Base-by-base conservation (phyloP, 2,797 vertebrate species). In the Oryzias sinensis region DNA sequence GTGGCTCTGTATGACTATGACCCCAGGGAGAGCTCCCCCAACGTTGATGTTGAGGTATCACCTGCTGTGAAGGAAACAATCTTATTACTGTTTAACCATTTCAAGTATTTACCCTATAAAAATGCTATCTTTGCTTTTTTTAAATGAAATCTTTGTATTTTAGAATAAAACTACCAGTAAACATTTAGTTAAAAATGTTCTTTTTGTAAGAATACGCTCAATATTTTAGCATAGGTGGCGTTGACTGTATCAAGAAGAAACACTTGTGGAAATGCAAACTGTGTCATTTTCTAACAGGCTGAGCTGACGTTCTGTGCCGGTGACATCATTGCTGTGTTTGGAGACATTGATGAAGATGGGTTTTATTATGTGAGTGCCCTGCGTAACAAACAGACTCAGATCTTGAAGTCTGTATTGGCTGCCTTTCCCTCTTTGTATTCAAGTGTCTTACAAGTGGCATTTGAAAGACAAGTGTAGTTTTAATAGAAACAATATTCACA, bases 1-100 rank as follows among this genome's bases (percentile, higher is more conserved):
- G 97, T 99, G 72, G 97, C 97, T 0, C 87, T 99, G 33, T 99
- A 99, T 0, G 97, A 99, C 77, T 99, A 99, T 0, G 96, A 99
- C 58, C 97, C 97, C 0, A 76, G 96, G 53, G 97, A 99, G 76
- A 98, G 96, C 87, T 99, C 97, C 1, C 97, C 97, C 0, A 99
- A 99, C 27, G 94, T 97, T 17, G 97, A 99, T 0, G 94, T 97
- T 0, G 96, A 99, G 97, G 97, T 98, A 93, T 4, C 63, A 0
- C 42, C 43, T 0, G 17, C 43, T 42, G 14, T 18, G 6, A 0
- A 53, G 5, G 24, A 41, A 1, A 18, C 9, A 9, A 51, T 16
- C 16, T 15, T n/a, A 47, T 0, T 2, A 42, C 43, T 48, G 6
- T 43, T 43, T 22, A 22, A 5, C n/a, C n/a, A 42, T 2, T 4